Evolutionary conservation across 2,888 invertebrate species (phyloP).

Genomic region (Synanthedon vespiformis): DNA sequence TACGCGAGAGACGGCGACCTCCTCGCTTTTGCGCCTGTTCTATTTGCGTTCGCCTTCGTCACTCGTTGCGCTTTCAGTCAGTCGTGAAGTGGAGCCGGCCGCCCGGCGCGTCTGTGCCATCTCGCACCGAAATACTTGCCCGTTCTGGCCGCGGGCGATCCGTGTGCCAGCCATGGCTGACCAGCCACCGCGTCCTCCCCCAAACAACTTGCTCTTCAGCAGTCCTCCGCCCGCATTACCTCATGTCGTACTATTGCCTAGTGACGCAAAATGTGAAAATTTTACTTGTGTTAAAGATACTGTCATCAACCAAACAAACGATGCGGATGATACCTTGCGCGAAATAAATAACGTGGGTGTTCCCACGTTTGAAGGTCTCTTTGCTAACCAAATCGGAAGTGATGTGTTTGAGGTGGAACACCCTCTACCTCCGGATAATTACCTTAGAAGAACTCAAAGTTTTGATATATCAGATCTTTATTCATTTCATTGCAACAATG

Average conservation of each 20-base stretch:
- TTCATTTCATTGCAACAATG: slow-evolving; percentile 28
- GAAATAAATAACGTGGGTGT: slow-evolving; percentile 66
- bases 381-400: slow-evolving; percentile 31
- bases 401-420: slow-evolving; percentile 23
- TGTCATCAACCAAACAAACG: slow-evolving; percentile 36
- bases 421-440: slow-evolving; percentile 28
- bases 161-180: slow-evolving; percentile 57
- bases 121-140: slow-evolving; percentile 41
- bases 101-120: slow-evolving; percentile 59
- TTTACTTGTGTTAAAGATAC: slow-evolving; percentile 22
- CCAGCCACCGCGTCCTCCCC: slow-evolving; percentile 60
- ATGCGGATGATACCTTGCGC: slow-evolving; percentile 36
- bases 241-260: slow-evolving; percentile 63
- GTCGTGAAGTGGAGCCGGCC: slow-evolving; percentile 63
- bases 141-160: slow-evolving; percentile 49
- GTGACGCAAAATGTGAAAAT: slow-evolving; percentile 28
- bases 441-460: slow-evolving; percentile 54
- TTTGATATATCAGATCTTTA: slow-evolving; percentile 56
- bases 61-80: slow-evolving; percentile 67
- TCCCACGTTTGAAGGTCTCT: slow-evolving; percentile 40
- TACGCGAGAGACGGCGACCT: slow-evolving; percentile 69
- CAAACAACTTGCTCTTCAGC: slow-evolving; percentile 62
- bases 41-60: slow-evolving; percentile 70
- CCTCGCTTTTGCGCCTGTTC: slow-evolving; percentile 67
- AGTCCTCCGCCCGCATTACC: slow-evolving; percentile 62